These are phyloP conservation scores for Agriopis aurantiaria DNA, from an alignment of 2,888 invertebrate genomes.

Conservation along the genomic window DNA sequence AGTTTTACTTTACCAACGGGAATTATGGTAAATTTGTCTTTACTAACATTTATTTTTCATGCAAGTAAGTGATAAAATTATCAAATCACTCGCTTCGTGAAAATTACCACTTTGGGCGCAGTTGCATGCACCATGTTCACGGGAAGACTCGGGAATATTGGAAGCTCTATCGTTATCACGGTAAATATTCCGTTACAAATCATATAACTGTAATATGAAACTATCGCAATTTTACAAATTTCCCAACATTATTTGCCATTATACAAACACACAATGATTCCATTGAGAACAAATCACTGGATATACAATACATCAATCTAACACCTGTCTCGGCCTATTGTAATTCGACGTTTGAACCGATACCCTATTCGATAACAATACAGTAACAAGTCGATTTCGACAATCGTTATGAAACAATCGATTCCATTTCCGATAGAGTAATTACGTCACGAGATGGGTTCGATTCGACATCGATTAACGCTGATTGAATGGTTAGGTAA, in stretches of 20 bases:
- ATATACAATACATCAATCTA: conserved; percentile 31
- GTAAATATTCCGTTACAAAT: too few relatives aligned
- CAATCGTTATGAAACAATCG: conserved; percentile 60
- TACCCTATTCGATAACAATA: conserved; percentile 50
- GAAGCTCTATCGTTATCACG: too few relatives aligned
- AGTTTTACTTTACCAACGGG: too few relatives aligned
- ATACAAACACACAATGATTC: conserved; percentile 17
- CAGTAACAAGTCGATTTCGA: conserved; percentile 48
- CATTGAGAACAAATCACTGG: conserved; percentile 12
- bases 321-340: conserved; percentile 43
- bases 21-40: too few relatives aligned
- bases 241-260: conserved; percentile 11
- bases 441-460: conserved; percentile 62
- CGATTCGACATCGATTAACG: conserved; percentile 44
- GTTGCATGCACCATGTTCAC: too few relatives aligned
- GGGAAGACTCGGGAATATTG: too few relatives aligned
- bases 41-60: too few relatives aligned
- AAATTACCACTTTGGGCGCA: too few relatives aligned
- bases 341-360: conserved; percentile 47
- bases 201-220: too few relatives aligned
- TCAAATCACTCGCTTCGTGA: too few relatives aligned
- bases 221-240: neutral
- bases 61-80: too few relatives aligned
- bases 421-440: conserved; percentile 51
- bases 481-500: conserved; percentile 49